Evolutionary conservation across 2,888 invertebrate genomes (phyloP).

Genomic region (Amaurobius ferox): DNA sequence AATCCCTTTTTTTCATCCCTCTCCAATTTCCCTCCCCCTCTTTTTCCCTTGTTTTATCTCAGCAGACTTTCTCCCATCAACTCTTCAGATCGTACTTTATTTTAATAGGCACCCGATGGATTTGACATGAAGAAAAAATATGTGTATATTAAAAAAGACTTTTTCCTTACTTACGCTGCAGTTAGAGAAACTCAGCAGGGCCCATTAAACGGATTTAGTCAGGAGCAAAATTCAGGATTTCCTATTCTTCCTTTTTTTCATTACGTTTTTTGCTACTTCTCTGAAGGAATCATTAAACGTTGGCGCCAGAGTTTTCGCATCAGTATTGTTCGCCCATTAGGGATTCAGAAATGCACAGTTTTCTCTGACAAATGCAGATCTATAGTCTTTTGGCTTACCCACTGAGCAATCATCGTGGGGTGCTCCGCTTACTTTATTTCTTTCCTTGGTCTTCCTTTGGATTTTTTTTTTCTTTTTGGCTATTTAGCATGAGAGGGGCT

Average conservation of each 20-base stretch:
- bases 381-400: constrained; percentile 67
- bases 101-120: constrained; percentile 71
- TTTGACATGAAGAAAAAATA: constrained; percentile 71
- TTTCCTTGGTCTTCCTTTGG: not conserved
- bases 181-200: constrained; percentile 68
- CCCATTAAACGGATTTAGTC: constrained; percentile 72
- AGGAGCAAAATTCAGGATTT: constrained; percentile 72
- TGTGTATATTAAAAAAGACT: constrained; percentile 68
- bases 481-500: constrained; percentile 7
- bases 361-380: constrained; percentile 69
- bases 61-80: constrained; percentile 46
- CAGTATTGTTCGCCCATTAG: constrained; percentile 69
- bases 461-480: constrained; percentile 3
- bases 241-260: constrained; percentile 54
- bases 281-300: constrained; percentile 65
- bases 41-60: constrained; percentile 19
- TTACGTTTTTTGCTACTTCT: constrained; percentile 20
- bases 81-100: constrained; percentile 70
- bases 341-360: constrained; percentile 63
- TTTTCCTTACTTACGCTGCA: constrained; percentile 47
- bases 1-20: constrained; percentile 39
- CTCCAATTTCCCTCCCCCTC: not conserved
- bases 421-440: constrained; percentile 4
- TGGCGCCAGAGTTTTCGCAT: constrained; percentile 66
- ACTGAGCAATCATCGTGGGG: constrained; percentile 62